Conservation (phyloP, 1,140 invertebrate species). For the Triops cancriformis region DNA sequence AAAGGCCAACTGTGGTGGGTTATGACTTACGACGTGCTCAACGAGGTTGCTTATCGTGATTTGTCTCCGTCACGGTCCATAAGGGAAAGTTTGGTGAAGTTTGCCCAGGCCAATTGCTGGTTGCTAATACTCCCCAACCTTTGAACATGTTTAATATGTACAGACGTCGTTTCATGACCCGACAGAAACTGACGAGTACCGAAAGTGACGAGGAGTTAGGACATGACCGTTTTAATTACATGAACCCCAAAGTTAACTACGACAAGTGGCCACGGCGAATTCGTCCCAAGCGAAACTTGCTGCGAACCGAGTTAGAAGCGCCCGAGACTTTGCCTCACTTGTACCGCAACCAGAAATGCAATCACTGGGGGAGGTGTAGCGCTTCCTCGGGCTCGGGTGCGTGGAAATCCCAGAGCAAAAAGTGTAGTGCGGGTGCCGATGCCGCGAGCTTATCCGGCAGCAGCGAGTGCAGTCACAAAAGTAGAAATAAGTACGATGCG, state of each 20-base stretch:
- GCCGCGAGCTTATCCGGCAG: not conserved
- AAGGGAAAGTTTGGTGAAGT: too few species aligned
- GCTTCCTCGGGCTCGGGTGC: not conserved
- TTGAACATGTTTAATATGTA: constrained; percentile 32
- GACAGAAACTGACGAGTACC: constrained; percentile 19
- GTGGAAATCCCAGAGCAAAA: not conserved
- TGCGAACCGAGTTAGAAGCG: constrained; percentile 47
- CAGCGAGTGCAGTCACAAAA: not conserved
- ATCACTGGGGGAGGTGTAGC: not conserved
- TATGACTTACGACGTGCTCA: not conserved
- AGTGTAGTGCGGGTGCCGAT: not conserved
- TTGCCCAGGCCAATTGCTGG: too few species aligned
- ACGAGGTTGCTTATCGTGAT: not conserved
- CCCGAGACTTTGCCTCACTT: constrained; percentile 46
- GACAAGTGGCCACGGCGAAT: constrained; percentile 45
- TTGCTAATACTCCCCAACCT: not conserved
- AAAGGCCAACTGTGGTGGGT: constrained; percentile 2
- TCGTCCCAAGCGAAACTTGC: constrained; percentile 57
- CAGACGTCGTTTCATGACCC: constrained; percentile 30
- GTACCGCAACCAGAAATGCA: constrained; percentile 1
- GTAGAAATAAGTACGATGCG: not conserved
- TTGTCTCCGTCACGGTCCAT: not conserved
- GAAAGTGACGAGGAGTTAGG: constrained; percentile 32
- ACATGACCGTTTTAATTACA: constrained; percentile 35
- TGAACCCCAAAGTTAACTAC: constrained; percentile 35